Percentiles rank a stretch among this genome's conserved stretches.
Conservation (phyloP, 2,113 vertebrate genomes). For the Hemichromis elongatus region DNA sequence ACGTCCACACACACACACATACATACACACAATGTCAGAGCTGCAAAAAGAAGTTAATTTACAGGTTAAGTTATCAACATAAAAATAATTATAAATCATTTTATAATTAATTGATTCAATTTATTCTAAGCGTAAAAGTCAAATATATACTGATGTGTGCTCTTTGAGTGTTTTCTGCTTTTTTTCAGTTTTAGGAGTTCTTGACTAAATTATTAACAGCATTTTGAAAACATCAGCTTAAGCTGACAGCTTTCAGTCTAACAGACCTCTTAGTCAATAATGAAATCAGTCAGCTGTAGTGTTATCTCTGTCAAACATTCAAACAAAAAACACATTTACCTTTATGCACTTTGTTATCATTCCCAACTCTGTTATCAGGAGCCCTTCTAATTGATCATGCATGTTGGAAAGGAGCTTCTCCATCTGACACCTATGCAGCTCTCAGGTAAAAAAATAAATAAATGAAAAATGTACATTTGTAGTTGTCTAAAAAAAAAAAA, state of each 20-base stretch:
- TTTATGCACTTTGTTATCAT: not conserved
- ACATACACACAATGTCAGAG: not conserved
- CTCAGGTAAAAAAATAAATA: conserved; percentile 53
- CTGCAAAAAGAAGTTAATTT: not conserved
- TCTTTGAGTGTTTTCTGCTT: not conserved
- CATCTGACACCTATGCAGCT: conserved; percentile 61
- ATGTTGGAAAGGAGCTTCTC: conserved; percentile 61
- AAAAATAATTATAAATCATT: not conserved
- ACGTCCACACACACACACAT: not conserved
- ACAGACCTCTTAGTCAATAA: not conserved
- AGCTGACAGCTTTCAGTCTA: not conserved
- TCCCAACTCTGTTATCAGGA: conserved; percentile 57
- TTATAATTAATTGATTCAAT: not conserved
- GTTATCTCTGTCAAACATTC: not conserved
- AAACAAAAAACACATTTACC: not conserved
- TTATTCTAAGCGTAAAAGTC: not conserved
- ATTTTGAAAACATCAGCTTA: not conserved
- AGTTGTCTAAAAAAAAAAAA: not conserved
- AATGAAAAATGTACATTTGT: not conserved
- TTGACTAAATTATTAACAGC: not conserved
- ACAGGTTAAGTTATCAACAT: not conserved
- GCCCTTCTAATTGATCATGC: conserved; percentile 78
- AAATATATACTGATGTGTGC: not conserved
- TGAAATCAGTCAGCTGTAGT: not conserved
- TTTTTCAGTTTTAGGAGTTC: not conserved